Conservation (phyloP, 2,113 vertebrate species). For the Chelonoidis abingdonii region DNA sequence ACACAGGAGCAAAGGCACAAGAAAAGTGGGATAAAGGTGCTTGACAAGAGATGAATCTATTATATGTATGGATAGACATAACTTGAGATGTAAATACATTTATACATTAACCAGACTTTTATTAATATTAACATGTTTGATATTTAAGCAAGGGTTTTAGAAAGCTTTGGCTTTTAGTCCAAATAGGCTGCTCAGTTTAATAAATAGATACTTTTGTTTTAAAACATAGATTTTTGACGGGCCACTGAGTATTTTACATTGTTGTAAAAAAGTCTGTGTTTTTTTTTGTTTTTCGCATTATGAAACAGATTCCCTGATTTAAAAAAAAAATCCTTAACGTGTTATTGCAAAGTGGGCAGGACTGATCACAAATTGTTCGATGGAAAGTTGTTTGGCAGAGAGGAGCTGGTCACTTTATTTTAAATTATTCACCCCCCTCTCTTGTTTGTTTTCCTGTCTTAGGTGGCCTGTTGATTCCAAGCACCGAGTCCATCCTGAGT, state of each 20-base stretch:
- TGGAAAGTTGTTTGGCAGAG: background rate
- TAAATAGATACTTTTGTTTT: background rate
- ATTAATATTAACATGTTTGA: background rate
- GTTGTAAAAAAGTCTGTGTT: background rate
- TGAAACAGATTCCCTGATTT: background rate
- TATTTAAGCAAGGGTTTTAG: background rate
- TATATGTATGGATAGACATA: background rate
- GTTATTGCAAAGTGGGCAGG: background rate
- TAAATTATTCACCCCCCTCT: background rate
- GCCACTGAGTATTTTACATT: background rate
- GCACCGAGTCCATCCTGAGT: fast-evolving
- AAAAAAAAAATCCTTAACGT: background rate
- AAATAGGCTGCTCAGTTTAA: background rate
- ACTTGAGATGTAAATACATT: background rate
- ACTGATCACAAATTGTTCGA: background rate
- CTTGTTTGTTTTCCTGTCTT: background rate
- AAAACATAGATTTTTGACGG: background rate
- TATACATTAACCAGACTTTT: background rate
- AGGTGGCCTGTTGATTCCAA: background rate
- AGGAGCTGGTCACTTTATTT: background rate
- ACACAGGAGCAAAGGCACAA: background rate
- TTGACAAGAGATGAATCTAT: background rate
- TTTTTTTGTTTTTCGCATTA: background rate
- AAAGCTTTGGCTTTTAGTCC: background rate
- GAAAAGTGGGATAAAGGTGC: background rate